A percentile compares a stretch with the other conserved stretches of the same genome.
Conservation (phyloP, 2,797 vertebrate genomes). For the Enteromius afrohamiltoni region DNA sequence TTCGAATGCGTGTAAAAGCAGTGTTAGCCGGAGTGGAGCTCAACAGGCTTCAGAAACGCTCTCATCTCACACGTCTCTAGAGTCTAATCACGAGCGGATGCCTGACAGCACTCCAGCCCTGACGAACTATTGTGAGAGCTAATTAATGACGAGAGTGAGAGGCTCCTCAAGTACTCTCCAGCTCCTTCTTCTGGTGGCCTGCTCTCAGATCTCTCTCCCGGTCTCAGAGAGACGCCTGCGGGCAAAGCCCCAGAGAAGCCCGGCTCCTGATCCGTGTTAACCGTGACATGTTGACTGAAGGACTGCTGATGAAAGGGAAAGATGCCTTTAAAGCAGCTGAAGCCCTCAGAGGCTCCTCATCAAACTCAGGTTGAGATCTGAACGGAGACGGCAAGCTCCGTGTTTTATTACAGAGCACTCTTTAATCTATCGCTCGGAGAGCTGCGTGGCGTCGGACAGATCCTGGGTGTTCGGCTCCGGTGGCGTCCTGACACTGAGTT, state of each 20-base stretch:
- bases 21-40: neutral
- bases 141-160: slow-evolving; percentile 40
- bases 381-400: slow-evolving; percentile 20
- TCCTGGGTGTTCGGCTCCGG: slow-evolving; percentile 30
- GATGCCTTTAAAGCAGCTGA: slow-evolving; percentile 50
- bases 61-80: neutral
- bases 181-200: slow-evolving; percentile 25
- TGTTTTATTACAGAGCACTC: slow-evolving; percentile 51
- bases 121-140: slow-evolving; percentile 20
- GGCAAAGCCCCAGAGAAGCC: neutral
- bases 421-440: slow-evolving; percentile 48
- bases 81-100: neutral
- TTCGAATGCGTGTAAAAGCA: neutral
- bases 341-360: slow-evolving; percentile 39
- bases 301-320: slow-evolving; percentile 55
- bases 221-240: slow-evolving; percentile 41
- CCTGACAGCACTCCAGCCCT: slow-evolving; percentile 13
- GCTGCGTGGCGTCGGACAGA: neutral
- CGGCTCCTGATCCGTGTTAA: slow-evolving; percentile 41
- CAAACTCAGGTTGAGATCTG: slow-evolving; percentile 39
- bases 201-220: slow-evolving; percentile 51
- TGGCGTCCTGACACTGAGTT: neutral
- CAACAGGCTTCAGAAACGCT: neutral
- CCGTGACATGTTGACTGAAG: slow-evolving; percentile 47
- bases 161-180: slow-evolving; percentile 22